phyloP scores from a whole-genome alignment of 2,113 vertebrate genomes.

The Bos javanicus region DNA sequence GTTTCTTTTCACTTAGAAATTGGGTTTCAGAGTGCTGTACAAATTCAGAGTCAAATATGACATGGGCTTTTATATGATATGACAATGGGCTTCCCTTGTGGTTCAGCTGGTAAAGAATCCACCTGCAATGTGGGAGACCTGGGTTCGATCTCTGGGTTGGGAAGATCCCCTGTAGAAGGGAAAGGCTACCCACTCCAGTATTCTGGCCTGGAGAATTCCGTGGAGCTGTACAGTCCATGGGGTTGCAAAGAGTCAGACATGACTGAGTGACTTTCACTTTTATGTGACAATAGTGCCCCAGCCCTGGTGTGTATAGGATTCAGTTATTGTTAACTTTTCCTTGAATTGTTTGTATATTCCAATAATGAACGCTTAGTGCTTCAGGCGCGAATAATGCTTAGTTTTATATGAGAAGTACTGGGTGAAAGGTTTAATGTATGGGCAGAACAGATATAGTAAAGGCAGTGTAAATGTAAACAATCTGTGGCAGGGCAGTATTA shows the following conservation, averaged over 20 bases:
- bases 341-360: not conserved
- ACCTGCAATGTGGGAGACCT: not conserved
- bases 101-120: not conserved
- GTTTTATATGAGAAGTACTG: constrained; percentile 15
- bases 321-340: not conserved
- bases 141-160: not conserved
- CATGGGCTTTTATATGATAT: not conserved
- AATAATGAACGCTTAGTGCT: not conserved
- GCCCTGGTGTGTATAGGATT: not conserved
- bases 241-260: not conserved
- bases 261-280: not conserved
- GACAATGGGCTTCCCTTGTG: not conserved
- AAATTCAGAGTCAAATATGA: not conserved
- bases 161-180: not conserved
- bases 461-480: not conserved
- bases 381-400: not conserved
- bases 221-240: not conserved
- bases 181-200: not conserved
- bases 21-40: not conserved
- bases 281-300: not conserved
- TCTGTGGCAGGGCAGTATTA: not conserved
- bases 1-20: constrained; percentile 16
- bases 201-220: not conserved
- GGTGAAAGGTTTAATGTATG: not conserved
- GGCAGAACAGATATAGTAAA: not conserved